Evolutionary conservation across 1,140 invertebrate species (phyloP), one percentile per base, ranked within the genome.

Genomic region (Drosophila pallidifrons): DNA sequence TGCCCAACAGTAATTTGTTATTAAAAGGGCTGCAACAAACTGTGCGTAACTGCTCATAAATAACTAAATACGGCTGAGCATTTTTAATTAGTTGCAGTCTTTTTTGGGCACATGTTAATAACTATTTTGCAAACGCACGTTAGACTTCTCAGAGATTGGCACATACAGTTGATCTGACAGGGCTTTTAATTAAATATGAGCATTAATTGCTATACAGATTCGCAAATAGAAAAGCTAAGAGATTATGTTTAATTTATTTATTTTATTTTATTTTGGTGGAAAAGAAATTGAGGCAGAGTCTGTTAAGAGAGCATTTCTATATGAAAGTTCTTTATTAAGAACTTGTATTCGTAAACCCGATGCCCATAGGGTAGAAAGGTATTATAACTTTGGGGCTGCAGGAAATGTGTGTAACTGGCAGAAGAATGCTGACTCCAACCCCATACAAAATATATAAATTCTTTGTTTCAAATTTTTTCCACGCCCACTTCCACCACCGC

Each of bases 11-110:
- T 55, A 57, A 69, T 81, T 77, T 77, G 67, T 77, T 68, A 73
- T 69, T 65, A 58, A 81, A 77, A 73, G 81, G 73, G 46, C 65
- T 77, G 66, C 63, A 57, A 11, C 6, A 16, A 35, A 49, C 41
- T 66, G 46, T 41, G 59, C 13, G 46, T 13, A 43, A 1, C n/a
- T 13, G 41, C 30, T 38, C 13, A 5, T 55, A 38, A 57, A 57
- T 41, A 41, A 41, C 16, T 57, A 20, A 57, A 10, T 6, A 57
- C 6, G 35, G 2, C 1, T 20, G 1, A 41, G 5, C 13, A 41
- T 41, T 57, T 57, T 20, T n/a, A 41, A 57, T 25, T 20, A 25
- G 6, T 47, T 47, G 11, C 41, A 13, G 35, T n/a, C 7, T 15
- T 13, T 47, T 47, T 47, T 7, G 6, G 8, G 46, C 10, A 41